Evolutionary conservation across 1,140 invertebrate species (phyloP).

Genomic region (Bombus soroeensis): DNA sequence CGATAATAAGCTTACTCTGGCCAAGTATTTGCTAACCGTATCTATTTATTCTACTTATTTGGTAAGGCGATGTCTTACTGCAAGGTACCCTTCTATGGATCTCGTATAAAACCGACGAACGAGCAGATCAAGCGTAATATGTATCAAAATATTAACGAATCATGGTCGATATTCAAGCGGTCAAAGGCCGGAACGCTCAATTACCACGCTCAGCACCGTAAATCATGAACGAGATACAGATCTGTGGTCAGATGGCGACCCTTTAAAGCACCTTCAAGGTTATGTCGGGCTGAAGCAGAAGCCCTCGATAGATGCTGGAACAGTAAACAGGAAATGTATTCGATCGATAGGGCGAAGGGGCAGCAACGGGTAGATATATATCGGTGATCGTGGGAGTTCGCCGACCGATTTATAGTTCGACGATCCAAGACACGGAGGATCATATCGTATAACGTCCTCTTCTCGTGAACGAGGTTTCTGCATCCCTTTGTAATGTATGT

Average conservation of each 20-base stretch:
- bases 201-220: conserved; percentile 58
- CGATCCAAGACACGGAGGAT: conserved; percentile 52
- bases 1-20: background rate
- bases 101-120: no score
- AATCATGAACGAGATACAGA: conserved; percentile 68
- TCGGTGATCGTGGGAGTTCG: conserved; percentile 70
- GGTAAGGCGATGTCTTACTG: background rate
- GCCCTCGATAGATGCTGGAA: conserved; percentile 59
- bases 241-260: conserved; percentile 65
- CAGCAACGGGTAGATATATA: conserved; percentile 62
- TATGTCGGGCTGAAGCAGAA: conserved; percentile 45
- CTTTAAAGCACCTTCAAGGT: conserved; percentile 67
- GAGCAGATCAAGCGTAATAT: background rate
- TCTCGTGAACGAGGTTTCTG: conserved; percentile 10
- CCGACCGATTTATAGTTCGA: conserved; percentile 69
- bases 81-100: background rate
- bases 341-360: conserved; percentile 53
- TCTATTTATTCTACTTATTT: background rate
- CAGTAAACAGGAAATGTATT: conserved; percentile 68
- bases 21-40: background rate
- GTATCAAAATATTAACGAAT: conserved; percentile 24
- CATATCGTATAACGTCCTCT: conserved; percentile 58
- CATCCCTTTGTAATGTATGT: background rate
- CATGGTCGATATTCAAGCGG: background rate
- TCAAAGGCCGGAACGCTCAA: conserved; percentile 53